Evolutionary conservation across 2,888 invertebrate genomes (phyloP).

Genomic region (Ellobium chinense): DNA sequence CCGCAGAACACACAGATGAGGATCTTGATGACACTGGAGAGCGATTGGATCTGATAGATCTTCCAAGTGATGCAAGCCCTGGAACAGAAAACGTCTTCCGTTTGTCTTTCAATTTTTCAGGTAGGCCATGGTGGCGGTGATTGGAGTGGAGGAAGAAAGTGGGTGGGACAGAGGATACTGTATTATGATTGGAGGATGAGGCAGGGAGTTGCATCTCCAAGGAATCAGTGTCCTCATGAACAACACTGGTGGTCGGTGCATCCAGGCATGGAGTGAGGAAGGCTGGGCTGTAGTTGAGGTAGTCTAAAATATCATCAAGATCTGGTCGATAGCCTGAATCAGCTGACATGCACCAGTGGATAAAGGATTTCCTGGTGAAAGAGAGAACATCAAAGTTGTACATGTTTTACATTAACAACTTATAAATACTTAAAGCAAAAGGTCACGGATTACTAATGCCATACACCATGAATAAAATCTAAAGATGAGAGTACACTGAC

Average conservation of each 20-base stretch:
- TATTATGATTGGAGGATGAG: conserved; percentile 45
- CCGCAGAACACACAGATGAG: conserved; percentile 18
- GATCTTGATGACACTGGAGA: conserved; percentile 2
- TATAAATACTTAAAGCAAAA: too few species aligned
- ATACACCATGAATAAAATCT: too few species aligned
- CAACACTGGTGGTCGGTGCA: conserved; percentile 85
- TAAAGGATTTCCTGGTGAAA: conserved; percentile 86
- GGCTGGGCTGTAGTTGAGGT: conserved; percentile 87
- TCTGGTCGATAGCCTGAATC: conserved; percentile 86
- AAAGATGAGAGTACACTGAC: too few species aligned
- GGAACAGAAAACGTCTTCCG: conserved; percentile 60
- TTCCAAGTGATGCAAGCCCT: conserved; percentile 30
- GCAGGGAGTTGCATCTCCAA: conserved; percentile 71
- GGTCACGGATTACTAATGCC: too few species aligned
- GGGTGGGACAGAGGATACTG: conserved; percentile 34
- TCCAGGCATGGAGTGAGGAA: conserved; percentile 89
- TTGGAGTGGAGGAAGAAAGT: background rate
- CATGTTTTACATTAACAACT: too few species aligned
- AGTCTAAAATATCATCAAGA: conserved; percentile 89
- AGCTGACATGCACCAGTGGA: conserved; percentile 89
- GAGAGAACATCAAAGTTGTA: too few species aligned
- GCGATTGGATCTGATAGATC: conserved; percentile 18
- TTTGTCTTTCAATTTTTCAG: conserved; percentile 49
- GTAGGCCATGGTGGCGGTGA: conserved; percentile 41
- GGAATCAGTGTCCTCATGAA: conserved; percentile 85